phyloP scores from a whole-genome alignment of 2,797 vertebrate species.

The Myotis findleyi region DNA sequence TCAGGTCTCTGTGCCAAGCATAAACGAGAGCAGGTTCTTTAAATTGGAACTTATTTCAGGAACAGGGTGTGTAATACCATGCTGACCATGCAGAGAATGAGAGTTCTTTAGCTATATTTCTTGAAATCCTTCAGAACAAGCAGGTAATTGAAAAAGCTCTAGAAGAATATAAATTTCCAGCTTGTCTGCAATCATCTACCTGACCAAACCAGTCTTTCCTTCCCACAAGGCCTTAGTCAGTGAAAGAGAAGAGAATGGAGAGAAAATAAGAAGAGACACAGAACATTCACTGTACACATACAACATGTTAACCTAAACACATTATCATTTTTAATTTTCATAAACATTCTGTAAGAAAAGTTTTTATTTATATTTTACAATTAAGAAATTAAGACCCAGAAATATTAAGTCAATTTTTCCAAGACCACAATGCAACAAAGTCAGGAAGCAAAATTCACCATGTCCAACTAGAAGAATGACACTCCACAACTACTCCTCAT shows the following conservation, averaged over 20 bases:
- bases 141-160: neutral
- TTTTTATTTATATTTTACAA: neutral
- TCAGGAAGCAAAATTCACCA: neutral
- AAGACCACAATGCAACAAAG: neutral
- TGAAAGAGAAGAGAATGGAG: neutral
- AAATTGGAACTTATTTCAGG: neutral
- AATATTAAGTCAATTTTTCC: neutral
- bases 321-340: neutral
- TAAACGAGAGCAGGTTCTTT: neutral
- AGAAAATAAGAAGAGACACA: neutral
- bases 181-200: neutral
- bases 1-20: neutral
- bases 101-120: neutral
- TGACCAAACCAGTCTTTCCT: neutral
- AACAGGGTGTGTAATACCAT: neutral
- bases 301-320: neutral
- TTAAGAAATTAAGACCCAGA: neutral
- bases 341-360: neutral
- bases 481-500: neutral
- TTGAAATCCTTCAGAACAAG: neutral
- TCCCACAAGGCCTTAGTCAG: neutral
- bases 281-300: neutral
- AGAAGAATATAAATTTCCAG: neutral
- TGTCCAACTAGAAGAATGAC: neutral
- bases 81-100: neutral